These are phyloP conservation scores for Silurus lanzhouensis DNA, from an alignment of 2,797 vertebrate species.

Conservation along the genomic window DNA sequence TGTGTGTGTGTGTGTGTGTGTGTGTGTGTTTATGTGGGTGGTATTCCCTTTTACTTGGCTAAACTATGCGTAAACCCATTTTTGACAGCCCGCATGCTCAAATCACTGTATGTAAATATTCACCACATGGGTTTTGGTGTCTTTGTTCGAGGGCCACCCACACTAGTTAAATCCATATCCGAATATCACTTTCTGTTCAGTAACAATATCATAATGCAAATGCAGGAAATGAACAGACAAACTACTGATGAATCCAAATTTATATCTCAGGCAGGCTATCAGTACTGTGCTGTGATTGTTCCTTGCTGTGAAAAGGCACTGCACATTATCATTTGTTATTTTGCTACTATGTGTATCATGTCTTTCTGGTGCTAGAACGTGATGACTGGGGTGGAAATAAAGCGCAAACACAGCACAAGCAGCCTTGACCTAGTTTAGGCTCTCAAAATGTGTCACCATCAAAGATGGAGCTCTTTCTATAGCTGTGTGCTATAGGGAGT, in stretches of 20 bases:
- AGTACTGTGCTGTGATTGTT: neutral
- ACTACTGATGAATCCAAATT: neutral
- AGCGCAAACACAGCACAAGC: slow-evolving; percentile 15
- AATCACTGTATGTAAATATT: slow-evolving; percentile 32
- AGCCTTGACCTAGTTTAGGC: slow-evolving; percentile 7
- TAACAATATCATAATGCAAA: slow-evolving; percentile 9
- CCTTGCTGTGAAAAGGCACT: neutral
- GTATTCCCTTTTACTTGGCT: neutral
- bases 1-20: neutral
- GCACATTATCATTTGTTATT: slow-evolving; percentile 1
- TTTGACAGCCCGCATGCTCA: slow-evolving; percentile 3
- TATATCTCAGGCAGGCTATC: slow-evolving; percentile 2
- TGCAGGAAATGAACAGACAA: neutral
- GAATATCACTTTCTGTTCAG: slow-evolving; percentile 28
- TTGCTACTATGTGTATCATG: slow-evolving; percentile 1
- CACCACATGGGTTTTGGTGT: neutral
- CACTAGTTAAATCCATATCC: slow-evolving; percentile 12
- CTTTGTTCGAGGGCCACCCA: slow-evolving; percentile 43
- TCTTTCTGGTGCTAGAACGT: neutral
- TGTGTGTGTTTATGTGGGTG: slow-evolving; percentile 6
- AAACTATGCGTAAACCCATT: slow-evolving; percentile 24
- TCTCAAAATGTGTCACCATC: slow-evolving; percentile 11
- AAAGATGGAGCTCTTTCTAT: neutral
- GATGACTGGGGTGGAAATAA: slow-evolving; percentile 15
- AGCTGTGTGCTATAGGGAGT: neutral